A percentile compares a stretch with the other conserved stretches of the same genome.
Conservation (phyloP, 2,113 vertebrate genomes). For the Bubalus kerabau region DNA sequence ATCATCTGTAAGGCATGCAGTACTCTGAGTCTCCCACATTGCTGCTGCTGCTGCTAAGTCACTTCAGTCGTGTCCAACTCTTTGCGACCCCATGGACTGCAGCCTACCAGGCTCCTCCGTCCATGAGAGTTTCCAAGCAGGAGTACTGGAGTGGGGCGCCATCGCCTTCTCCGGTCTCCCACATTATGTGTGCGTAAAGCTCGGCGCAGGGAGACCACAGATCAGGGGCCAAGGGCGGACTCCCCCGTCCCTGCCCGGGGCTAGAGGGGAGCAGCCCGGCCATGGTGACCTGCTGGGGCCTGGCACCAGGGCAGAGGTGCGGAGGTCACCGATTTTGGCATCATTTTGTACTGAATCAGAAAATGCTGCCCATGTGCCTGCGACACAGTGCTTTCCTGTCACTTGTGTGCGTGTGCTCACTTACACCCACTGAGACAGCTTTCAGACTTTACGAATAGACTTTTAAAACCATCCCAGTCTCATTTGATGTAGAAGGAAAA, state of each 20-base stretch:
- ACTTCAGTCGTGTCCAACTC: too few species aligned
- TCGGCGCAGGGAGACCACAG: background rate
- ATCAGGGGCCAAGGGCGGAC: background rate
- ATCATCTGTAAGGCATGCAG: rapidly evolving
- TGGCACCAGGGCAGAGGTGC: background rate
- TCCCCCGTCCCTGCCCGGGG: rapidly evolving
- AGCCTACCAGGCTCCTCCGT: too few species aligned
- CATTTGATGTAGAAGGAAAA: background rate
- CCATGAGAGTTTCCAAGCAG: too few species aligned
- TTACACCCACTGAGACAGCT: background rate
- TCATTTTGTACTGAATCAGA: background rate
- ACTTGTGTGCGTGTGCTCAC: background rate
- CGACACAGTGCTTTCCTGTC: background rate
- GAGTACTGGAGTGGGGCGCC: too few species aligned
- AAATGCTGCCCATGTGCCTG: background rate
- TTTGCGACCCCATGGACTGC: too few species aligned
- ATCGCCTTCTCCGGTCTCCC: too few species aligned
- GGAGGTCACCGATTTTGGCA: background rate
- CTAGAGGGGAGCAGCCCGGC: background rate
- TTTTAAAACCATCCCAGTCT: background rate
- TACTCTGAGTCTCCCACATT: background rate
- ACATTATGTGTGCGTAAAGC: too few species aligned
- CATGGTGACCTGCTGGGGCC: background rate
- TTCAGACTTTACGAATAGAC: background rate
- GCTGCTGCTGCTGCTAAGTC: too few species aligned